A percentile compares a stretch with the other conserved stretches of the same genome.
Evolutionary conservation across 2,888 invertebrate genomes (phyloP).

Genomic region (Scaptomyza reducta): DNA sequence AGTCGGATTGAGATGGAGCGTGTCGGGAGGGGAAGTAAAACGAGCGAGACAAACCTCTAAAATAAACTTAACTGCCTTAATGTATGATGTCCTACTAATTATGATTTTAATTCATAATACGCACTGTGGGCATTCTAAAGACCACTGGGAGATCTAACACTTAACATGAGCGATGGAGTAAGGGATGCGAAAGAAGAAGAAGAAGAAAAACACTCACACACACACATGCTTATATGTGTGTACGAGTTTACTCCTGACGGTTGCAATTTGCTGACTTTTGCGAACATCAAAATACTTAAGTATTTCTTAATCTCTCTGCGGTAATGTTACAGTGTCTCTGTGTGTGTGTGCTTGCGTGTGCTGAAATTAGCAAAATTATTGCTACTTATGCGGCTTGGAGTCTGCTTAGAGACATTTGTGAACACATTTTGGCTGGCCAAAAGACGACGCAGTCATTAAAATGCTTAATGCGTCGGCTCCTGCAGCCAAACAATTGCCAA

Average conservation of each 20-base stretch:
- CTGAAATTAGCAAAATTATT: conserved; percentile 74
- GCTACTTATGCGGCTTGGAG: conserved; percentile 71
- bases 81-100: conserved; percentile 42
- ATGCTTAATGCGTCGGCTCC: conserved; percentile 54
- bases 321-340: neutral
- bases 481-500: conserved; percentile 34
- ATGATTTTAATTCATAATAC: conserved; percentile 62
- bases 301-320: conserved; percentile 28
- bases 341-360: conserved; percentile 17
- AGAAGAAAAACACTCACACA: neutral
- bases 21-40: too few relatives aligned
- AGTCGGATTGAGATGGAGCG: too few relatives aligned
- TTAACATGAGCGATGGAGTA: neutral
- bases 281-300: conserved; percentile 35
- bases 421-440: conserved; percentile 42
- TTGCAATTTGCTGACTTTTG: conserved; percentile 31
- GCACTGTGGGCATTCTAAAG: conserved; percentile 48
- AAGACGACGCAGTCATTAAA: conserved; percentile 63
- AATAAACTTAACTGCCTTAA: too few relatives aligned
- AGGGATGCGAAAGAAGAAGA: too few relatives aligned
- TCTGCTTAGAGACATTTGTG: conserved; percentile 57
- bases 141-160: conserved; percentile 33
- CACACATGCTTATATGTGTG: conserved; percentile 3
- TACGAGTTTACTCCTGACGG: neutral
- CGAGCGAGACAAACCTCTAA: too few relatives aligned